Evolutionary conservation across 2,797 vertebrate genomes (phyloP), one percentile per base, ranked within the genome.

Genomic region (Thaleichthys pacificus): DNA sequence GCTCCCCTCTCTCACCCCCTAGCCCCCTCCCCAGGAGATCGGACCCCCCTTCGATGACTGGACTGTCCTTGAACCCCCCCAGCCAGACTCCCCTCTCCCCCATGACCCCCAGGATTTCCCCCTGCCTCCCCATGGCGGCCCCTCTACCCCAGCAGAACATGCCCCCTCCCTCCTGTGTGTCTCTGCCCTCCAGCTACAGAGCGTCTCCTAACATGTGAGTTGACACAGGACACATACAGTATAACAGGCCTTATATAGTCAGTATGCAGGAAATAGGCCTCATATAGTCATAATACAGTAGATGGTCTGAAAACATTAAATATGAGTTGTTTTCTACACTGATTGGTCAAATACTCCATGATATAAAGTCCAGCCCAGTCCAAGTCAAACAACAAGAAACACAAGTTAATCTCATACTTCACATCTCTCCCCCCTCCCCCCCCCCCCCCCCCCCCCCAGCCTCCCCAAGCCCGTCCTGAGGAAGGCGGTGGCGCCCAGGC

Each of bases 401-500:
- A 19, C 5, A 19, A 19, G 17, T 22, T 58, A 19, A 19, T 58
- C 21, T 58, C 56, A 58, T 22, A 12, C 21, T 6, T 61, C 21
- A 6, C 32, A 35, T 35, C 32, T 4, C n/a, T 24, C 5, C 15
- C n/a, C n/a, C n/a, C n/a, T n/a, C n/a, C n/a, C n/a, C n/a, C n/a
- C 19, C 9, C 19, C 3, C 38, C 30, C 58, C 72, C n/a, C 38
- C 15, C 70, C 67, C n/a, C 22, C 35, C 79, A 97, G 96, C 76
- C 93, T 94, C 81, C 95, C 95, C 5, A 96, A 94, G 83, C 92
- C 93, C 32, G 94, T 94, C 76, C 87, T 95, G 75, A 95, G 93
- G 86, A 95, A 93, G 85, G 62, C 90, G 0, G 88, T 94, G 38
- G 86, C 87, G 57, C 90, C 91, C 88, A 87, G 90, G 63, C 91